A percentile compares a stretch with the other conserved stretches of the same genome.
Evolutionary conservation across 1,140 invertebrate species (phyloP).

Genomic region (Hetaerina americana): DNA sequence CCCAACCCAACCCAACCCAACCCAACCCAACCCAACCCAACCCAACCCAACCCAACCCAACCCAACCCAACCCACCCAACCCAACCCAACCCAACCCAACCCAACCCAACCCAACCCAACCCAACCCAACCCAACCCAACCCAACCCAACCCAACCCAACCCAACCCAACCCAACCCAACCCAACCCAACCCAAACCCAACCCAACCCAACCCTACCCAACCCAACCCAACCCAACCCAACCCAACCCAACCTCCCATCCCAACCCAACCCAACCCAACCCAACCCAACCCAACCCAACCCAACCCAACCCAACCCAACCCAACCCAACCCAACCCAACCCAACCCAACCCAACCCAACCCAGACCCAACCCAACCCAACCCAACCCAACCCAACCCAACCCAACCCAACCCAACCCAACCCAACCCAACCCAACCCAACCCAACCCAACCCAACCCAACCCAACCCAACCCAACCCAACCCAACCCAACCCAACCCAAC

Average conservation of each 20-base stretch:
- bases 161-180: conserved; percentile 12
- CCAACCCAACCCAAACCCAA: too few relatives aligned
- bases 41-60: conserved; percentile 16
- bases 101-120: conserved; percentile 12
- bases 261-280: conserved; percentile 10
- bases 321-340: conserved; percentile 16
- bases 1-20: conserved; percentile 17
- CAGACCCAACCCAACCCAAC: too few relatives aligned
- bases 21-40: conserved; percentile 14
- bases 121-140: conserved; percentile 13
- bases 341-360: conserved; percentile 17
- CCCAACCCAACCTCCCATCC: conserved; percentile 5
- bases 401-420: conserved; percentile 15
- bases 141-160: conserved; percentile 10
- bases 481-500: conserved; percentile 22
- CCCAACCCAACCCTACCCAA: conserved; percentile 13
- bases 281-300: conserved; percentile 8
- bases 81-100: conserved; percentile 13
- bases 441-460: conserved; percentile 20
- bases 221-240: too few relatives aligned
- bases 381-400: conserved; percentile 17
- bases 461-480: conserved; percentile 18
- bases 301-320: conserved; percentile 8
- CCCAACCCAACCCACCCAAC: conserved; percentile 17
- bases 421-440: conserved; percentile 15